These are phyloP conservation scores for Tenthredo amoena DNA, from an alignment of 2,888 invertebrate species.

Conservation along the genomic window DNA sequence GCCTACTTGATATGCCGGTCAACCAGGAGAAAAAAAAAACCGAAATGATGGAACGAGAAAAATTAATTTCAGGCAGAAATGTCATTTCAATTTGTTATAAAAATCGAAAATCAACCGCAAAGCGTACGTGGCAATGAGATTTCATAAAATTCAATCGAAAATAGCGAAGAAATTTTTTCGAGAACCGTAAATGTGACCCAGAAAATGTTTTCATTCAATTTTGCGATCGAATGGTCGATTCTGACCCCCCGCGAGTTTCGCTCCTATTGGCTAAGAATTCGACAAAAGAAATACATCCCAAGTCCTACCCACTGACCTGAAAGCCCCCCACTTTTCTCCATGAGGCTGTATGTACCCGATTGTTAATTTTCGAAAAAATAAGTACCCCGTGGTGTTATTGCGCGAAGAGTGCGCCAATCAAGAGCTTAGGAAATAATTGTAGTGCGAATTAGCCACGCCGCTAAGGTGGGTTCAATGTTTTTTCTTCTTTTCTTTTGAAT, in stretches of 20 bases:
- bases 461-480: slow-evolving; percentile 16
- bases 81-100: not conserved
- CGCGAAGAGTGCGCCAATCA: slow-evolving; percentile 35
- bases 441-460: slow-evolving; percentile 54
- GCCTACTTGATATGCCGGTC: not conserved
- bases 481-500: slow-evolving; percentile 57
- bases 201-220: slow-evolving; percentile 4
- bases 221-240: not conserved
- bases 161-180: not conserved
- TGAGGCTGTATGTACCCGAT: not conserved
- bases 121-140: not conserved
- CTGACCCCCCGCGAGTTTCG: slow-evolving; percentile 33
- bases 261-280: slow-evolving; percentile 28
- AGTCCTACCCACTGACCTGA: slow-evolving; percentile 6
- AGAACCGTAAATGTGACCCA: not conserved
- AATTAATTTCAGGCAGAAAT: not conserved
- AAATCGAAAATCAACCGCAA: not conserved
- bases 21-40: not conserved
- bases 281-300: slow-evolving; percentile 33
- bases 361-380: slow-evolving; percentile 8
- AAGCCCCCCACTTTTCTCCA: not conserved
- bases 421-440: slow-evolving; percentile 47
- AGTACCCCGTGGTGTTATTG: slow-evolving; percentile 37
- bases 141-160: not conserved
- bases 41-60: not conserved